Base-by-base conservation (phyloP, 2,888 invertebrate genomes). In the Entomobrya proxima region DNA sequence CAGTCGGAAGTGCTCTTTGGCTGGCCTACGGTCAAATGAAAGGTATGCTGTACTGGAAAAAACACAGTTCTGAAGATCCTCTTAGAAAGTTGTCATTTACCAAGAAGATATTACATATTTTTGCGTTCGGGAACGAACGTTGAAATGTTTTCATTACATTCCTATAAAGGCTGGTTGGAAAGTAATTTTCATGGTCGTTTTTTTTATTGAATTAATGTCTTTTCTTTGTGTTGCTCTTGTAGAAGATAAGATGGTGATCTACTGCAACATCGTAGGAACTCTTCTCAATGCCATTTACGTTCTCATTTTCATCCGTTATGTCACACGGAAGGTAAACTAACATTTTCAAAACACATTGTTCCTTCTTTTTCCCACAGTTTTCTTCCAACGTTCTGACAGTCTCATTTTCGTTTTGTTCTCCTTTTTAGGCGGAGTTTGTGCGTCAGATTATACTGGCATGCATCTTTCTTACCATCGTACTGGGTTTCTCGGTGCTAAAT, bases 1-100 rank as follows among this genome's bases (percentile, higher is more conserved):
- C 95, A 89, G 94, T 95, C 4, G 89, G 90, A n/a, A 87, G 87
- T 61, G 76, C 86, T 4, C 52, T 88, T 2, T 90, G 90, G 90
- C 76, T 89, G 9, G 84, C 86, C 5, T 90, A 90, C 67, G 90
- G 90, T 2, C 35, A 79, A 55, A 67, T 87, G 32, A 83, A 87
- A 72, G 86, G 90, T 90, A 84, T n/a, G n/a, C n/a, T n/a, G n/a
- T n/a, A n/a, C n/a, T n/a, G n/a, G n/a, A n/a, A n/a, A n/a, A n/a
- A n/a, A n/a, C n/a, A n/a, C n/a, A n/a, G n/a, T n/a, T n/a, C n/a
- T n/a, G n/a, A n/a, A n/a, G n/a, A n/a, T n/a, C n/a, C n/a, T n/a
- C n/a, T n/a, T n/a, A n/a, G n/a, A n/a, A n/a, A n/a, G n/a, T n/a
- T n/a, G n/a, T n/a, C n/a, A n/a, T n/a, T n/a, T n/a, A n/a, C n/a